Conservation (phyloP, 2,797 vertebrate genomes). For the Sebastes nivosus region DNA sequence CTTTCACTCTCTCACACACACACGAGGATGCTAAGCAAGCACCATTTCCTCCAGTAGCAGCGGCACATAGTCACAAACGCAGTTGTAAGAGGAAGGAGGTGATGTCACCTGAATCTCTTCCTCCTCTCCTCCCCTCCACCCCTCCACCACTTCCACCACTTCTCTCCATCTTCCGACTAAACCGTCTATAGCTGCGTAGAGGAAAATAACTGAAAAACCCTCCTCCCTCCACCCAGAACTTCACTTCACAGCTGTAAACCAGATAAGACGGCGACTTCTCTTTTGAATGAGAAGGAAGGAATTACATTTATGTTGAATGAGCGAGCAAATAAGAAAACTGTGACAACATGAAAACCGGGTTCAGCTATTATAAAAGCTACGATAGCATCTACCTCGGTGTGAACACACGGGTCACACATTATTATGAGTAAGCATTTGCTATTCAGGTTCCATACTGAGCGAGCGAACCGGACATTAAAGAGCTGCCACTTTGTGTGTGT, state of each 20-base stretch:
- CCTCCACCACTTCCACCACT: constrained; percentile 6
- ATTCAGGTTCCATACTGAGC: constrained; percentile 18
- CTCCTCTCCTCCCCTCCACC: constrained; percentile 27
- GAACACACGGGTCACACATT: constrained; percentile 22
- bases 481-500: constrained; percentile 18
- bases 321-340: neutral
- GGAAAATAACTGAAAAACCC: constrained; percentile 20
- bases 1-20: neutral
- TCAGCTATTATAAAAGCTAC: neutral
- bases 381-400: neutral
- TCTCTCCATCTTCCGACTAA: constrained; percentile 18
- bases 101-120: constrained; percentile 71
- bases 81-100: constrained; percentile 63
- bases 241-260: neutral
- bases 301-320: constrained; percentile 17
- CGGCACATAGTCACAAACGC: constrained; percentile 30
- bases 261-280: neutral
- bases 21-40: neutral
- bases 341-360: constrained; percentile 3
- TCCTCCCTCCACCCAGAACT: neutral
- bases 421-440: constrained; percentile 27
- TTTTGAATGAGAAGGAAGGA: neutral
- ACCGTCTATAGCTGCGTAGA: neutral
- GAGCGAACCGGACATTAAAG: constrained; percentile 32
- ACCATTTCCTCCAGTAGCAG: constrained; percentile 17